A percentile compares a stretch with the other conserved stretches of the same genome.
phyloP scores from a whole-genome alignment of 2,113 vertebrate species.

The Pelobates fuscus region DNA sequence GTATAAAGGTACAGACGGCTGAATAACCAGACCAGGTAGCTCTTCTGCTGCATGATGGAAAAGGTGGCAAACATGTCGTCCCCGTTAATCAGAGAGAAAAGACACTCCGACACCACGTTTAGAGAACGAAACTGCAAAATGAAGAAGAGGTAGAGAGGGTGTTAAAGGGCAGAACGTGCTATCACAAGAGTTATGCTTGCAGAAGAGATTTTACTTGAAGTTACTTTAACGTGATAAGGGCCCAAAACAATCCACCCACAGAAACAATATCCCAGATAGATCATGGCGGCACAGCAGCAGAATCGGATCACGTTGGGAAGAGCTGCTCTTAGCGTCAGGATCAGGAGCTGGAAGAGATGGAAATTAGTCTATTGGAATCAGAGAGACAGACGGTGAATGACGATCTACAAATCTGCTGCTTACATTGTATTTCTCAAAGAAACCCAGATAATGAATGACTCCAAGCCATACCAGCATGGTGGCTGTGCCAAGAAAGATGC shows the following conservation, averaged over 20 bases:
- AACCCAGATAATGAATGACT: conserved; percentile 89
- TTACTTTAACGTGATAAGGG: conserved; percentile 91
- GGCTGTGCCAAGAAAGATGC: conserved; percentile 87
- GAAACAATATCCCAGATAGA: conserved; percentile 95
- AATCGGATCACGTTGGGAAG: conserved; percentile 88
- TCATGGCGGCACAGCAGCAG: conserved; percentile 91
- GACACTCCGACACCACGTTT: conserved; percentile 86
- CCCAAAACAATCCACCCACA: conserved; percentile 96
- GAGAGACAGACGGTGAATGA: background rate
- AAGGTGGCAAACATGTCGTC: conserved; percentile 94
- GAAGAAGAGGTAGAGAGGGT: conserved; percentile 8
- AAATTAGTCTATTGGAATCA: conserved; percentile 49
- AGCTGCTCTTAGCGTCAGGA: conserved; percentile 82
- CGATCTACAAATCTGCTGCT: conserved; percentile 53
- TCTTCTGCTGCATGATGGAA: conserved; percentile 81
- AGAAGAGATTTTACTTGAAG: too few species aligned
- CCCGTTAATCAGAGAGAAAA: conserved; percentile 92
- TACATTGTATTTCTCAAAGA: conserved; percentile 97
- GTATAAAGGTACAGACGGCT: conserved; percentile 91
- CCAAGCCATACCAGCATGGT: conserved; percentile 93
- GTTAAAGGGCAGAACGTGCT: background rate
- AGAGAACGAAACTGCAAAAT: conserved; percentile 83
- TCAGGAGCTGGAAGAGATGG: conserved; percentile 70
- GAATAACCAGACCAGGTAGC: conserved; percentile 90
- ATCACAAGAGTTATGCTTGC: background rate